Evolutionary conservation across 2,888 invertebrate genomes (phyloP).

Genomic region (Erpobdella octoculata): DNA sequence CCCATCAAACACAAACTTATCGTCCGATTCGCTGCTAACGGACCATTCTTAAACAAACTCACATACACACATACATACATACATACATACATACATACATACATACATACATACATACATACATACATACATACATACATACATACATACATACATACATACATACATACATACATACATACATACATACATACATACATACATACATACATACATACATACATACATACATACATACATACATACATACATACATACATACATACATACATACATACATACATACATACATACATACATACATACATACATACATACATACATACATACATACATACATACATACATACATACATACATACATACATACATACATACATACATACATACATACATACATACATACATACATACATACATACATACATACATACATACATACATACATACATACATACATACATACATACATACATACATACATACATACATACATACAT

Average conservation of each 20-base stretch:
- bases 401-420: neutral
- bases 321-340: neutral
- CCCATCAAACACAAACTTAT: too few species aligned
- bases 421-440: too few species aligned
- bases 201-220: neutral
- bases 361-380: neutral
- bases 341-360: constrained; percentile 1
- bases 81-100: too few species aligned
- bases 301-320: neutral
- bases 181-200: constrained; percentile 13
- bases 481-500: too few species aligned
- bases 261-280: neutral
- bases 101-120: too few species aligned
- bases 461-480: too few species aligned
- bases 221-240: neutral
- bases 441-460: too few species aligned
- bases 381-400: constrained; percentile 1
- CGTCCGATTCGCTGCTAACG: too few species aligned
- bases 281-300: neutral
- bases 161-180: neutral
- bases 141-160: constrained; percentile 9
- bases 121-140: neutral
- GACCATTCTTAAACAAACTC: too few species aligned
- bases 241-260: neutral
- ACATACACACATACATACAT: too few species aligned